These are phyloP conservation scores for Burhinus oedicnemus DNA, from an alignment of 2,113 vertebrate species.

Conservation along the genomic window DNA sequence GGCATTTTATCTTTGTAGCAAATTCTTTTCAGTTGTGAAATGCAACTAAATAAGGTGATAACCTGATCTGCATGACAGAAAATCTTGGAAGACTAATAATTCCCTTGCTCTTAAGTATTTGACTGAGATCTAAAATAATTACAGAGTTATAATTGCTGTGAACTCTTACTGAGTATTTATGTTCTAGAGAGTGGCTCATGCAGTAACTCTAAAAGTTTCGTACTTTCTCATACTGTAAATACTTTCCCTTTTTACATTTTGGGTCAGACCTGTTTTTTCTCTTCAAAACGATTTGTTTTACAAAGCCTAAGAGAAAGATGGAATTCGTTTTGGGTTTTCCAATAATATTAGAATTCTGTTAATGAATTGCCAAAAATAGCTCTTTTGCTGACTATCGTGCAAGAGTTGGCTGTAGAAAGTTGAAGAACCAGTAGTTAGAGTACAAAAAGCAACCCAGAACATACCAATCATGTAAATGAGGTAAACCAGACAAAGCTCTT, in stretches of 20 bases:
- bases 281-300: not conserved
- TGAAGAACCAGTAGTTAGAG: not conserved
- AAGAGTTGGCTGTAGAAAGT: not conserved
- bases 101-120: not conserved
- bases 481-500: not conserved
- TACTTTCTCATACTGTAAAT: not conserved
- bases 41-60: not conserved
- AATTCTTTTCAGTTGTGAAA: not conserved
- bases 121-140: not conserved
- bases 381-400: not conserved
- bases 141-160: not conserved
- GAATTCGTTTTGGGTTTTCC: not conserved
- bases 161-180: not conserved
- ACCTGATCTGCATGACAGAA: not conserved
- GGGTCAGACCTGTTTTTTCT: not conserved
- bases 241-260: not conserved
- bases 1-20: not conserved
- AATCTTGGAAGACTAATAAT: not conserved
- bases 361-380: not conserved
- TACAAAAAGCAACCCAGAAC: not conserved
- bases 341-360: not conserved
- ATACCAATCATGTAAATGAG: not conserved
- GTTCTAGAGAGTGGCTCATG: not conserved
- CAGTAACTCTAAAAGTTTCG: not conserved
- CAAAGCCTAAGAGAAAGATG: not conserved